phyloP scores from a whole-genome alignment of 2,113 vertebrate species.

The Chloropsis cyanopogon region DNA sequence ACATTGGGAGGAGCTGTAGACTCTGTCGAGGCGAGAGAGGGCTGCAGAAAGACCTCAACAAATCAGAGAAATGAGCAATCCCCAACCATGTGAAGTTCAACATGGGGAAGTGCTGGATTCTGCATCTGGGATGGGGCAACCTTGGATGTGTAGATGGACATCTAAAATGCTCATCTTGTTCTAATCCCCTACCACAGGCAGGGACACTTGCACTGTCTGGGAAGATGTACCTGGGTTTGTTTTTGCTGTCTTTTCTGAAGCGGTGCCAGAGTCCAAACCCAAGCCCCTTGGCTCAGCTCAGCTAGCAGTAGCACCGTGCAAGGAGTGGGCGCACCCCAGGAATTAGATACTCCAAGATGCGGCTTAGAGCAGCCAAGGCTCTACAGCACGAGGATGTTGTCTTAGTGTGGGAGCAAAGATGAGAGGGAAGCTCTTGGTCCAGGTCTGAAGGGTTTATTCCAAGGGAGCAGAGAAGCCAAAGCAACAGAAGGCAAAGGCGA shows the following conservation, averaged over 20 bases:
- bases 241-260: background rate
- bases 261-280: too few relatives aligned
- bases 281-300: too few relatives aligned
- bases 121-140: background rate
- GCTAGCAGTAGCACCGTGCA: too few relatives aligned
- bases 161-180: background rate
- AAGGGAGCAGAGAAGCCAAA: too few relatives aligned
- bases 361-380: too few relatives aligned
- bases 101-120: background rate
- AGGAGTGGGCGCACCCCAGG: too few relatives aligned
- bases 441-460: too few relatives aligned
- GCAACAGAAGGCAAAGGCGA: too few relatives aligned
- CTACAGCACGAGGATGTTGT: too few relatives aligned
- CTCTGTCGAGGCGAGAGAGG: rapidly evolving
- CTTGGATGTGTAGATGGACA: background rate
- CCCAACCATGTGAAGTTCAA: background rate
- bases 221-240: background rate
- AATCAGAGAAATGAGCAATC: background rate
- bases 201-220: background rate
- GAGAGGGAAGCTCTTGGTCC: too few relatives aligned
- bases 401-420: too few relatives aligned
- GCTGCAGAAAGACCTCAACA: background rate
- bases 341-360: too few relatives aligned
- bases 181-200: background rate
- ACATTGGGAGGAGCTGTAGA: background rate